A percentile compares a stretch with the other conserved stretches of the same genome.
phyloP scores from a whole-genome alignment of 2,888 invertebrate species.

The Eledona agricola region DNA sequence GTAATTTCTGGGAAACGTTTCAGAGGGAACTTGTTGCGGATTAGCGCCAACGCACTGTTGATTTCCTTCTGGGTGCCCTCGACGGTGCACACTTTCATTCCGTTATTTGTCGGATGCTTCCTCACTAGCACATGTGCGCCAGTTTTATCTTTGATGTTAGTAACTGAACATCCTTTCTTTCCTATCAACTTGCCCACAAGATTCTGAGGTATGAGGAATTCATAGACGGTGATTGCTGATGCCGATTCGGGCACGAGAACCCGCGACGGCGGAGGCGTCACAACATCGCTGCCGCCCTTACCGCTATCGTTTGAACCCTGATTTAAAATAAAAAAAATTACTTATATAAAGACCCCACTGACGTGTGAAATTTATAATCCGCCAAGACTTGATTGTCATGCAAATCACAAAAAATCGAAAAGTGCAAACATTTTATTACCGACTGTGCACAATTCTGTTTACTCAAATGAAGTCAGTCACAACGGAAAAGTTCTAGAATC shows the following conservation, averaged over 20 bases:
- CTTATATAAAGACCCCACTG: slow-evolving; percentile 2
- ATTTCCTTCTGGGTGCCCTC: slow-evolving; percentile 74
- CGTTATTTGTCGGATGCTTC: slow-evolving; percentile 75
- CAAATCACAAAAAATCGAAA: no score
- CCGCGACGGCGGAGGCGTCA: slow-evolving; percentile 73
- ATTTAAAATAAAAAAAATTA: slow-evolving; percentile 2
- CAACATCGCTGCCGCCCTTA: slow-evolving; percentile 78
- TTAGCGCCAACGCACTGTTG: slow-evolving; percentile 82
- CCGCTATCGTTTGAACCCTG: slow-evolving; percentile 84
- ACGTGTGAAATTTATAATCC: no score
- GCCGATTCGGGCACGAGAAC: slow-evolving; percentile 48
- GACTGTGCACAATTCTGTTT: no score
- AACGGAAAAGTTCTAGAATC: no score
- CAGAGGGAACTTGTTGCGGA: slow-evolving; percentile 84
- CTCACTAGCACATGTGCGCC: slow-evolving; percentile 82
- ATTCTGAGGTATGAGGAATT: slow-evolving; percentile 78
- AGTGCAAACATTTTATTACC: no score
- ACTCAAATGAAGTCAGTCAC: no score
- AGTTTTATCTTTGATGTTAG: slow-evolving; percentile 79
- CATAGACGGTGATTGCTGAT: slow-evolving; percentile 67
- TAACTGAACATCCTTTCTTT: slow-evolving; percentile 81
- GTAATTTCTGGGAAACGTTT: slow-evolving; percentile 83
- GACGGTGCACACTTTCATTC: slow-evolving; percentile 78
- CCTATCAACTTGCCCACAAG: slow-evolving; percentile 91
- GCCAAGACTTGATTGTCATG: no score